Evolutionary conservation across 2,797 vertebrate species (phyloP), one percentile per base, ranked within the genome.

Genomic region (Acrossocheilus fasciatus): DNA sequence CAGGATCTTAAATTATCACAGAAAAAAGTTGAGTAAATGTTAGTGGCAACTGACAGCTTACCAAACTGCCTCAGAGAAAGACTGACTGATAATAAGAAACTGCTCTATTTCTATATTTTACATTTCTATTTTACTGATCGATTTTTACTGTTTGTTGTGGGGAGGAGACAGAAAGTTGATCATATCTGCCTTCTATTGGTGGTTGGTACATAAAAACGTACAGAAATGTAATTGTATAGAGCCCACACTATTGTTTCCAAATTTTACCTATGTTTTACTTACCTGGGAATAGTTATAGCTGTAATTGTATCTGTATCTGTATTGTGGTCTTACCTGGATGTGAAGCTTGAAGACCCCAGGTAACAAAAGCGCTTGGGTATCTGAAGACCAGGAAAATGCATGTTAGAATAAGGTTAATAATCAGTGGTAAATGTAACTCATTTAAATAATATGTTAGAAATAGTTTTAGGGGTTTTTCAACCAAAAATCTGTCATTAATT

Each of bases 101-200:
- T 57, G 34, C 20, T 77, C 2, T 57, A 39, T 36, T 36, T 36
- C 3, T 4, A 4, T 36, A 26, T 26, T 26, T 26, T 26, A 26
- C 26, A 26, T 26, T 26, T 26, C 26, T 26, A 26, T 26, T 26
- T 26, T 26, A 26, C 26, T 26, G 26, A 26, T 26, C 26, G 4
- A 36, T 36, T 36, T 36, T 36, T 36, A 36, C 36, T 36, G 36
- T 36, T 36, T 36, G 36, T 36, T 36, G 36, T 36, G 36, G 36
- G 36, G 36, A 36, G 36, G 36, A 36, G 36, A 36, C 36, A 36
- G 36, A 36, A 36, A 4, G 36, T 3, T 36, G 36, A 36, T 30
- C 47, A 8, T 57, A 77, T 77, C 75, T 77, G 52, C 34, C 75
- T 59, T 76, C 30, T 76, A 76, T 76, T 76, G 17, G 17, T 68